Percentiles rank a stretch among this genome's conserved stretches.
These are phyloP conservation scores for Agrotis clavis DNA, from an alignment of 2,888 invertebrate genomes.

Conservation along the genomic window DNA sequence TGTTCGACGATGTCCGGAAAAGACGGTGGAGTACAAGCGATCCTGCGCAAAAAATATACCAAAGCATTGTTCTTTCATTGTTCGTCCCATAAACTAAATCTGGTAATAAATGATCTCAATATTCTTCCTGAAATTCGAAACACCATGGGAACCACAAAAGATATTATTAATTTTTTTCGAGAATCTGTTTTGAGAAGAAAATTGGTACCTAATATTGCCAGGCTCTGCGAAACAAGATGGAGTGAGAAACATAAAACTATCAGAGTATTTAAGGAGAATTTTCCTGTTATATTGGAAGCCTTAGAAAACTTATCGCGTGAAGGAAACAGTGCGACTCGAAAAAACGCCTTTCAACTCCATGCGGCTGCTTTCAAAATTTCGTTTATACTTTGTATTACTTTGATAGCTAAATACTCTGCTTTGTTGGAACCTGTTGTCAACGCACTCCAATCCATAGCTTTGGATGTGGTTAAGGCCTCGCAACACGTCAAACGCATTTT, in stretches of 20 bases:
- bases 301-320: slow-evolving; percentile 46
- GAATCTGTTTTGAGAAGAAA: slow-evolving; percentile 3
- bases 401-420: slow-evolving; percentile 46
- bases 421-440: slow-evolving; percentile 1
- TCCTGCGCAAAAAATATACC: not conserved
- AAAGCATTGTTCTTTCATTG: not conserved
- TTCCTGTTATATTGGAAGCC: slow-evolving; percentile 30
- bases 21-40: slow-evolving; percentile 1
- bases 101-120: slow-evolving; percentile 13
- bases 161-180: not conserved
- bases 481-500: slow-evolving; percentile 1
- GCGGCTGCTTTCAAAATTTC: slow-evolving; percentile 53
- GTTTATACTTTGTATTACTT: slow-evolving; percentile 59
- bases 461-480: not conserved
- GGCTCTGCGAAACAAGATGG: slow-evolving; percentile 8
- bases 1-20: slow-evolving; percentile 2
- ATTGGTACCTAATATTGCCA: slow-evolving; percentile 1
- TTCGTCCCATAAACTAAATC: slow-evolving; percentile 6
- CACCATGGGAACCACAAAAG: not conserved
- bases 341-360: slow-evolving; percentile 65
- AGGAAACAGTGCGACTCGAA: slow-evolving; percentile 54
- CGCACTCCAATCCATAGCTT: slow-evolving; percentile 5
- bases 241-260: slow-evolving; percentile 2
- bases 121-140: slow-evolving; percentile 2
- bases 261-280: not conserved